These are phyloP conservation scores for Desmophyllum pertusum DNA, from an alignment of 92 coral and sea anemone genomes.

Conservation along the genomic window DNA sequence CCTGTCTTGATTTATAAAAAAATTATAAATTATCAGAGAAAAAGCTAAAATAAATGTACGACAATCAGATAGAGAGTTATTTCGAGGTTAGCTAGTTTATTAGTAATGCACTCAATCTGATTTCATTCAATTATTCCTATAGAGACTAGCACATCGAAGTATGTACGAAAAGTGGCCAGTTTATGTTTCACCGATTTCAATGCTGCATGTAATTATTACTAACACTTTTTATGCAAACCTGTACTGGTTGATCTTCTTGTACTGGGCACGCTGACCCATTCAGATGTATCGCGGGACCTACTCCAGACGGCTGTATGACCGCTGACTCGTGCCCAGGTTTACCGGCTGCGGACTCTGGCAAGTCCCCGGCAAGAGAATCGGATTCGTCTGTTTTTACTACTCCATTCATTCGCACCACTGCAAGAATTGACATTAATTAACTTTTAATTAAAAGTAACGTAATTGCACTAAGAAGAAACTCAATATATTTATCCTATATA, in stretches of 20 bases:
- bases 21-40: too few relatives aligned
- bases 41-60: too few relatives aligned
- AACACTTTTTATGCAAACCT: constrained; percentile 30
- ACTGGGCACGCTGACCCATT: constrained; percentile 84
- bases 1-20: too few relatives aligned
- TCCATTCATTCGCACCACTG: constrained; percentile 84
- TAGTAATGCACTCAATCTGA: too few relatives aligned
- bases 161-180: not conserved
- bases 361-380: constrained; percentile 66
- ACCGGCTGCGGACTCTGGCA: constrained; percentile 45
- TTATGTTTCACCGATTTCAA: not conserved
- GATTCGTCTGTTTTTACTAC: constrained; percentile 75
- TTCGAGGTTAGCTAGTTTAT: too few relatives aligned
- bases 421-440: not conserved
- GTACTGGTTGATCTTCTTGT: constrained; percentile 73
- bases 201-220: too few relatives aligned
- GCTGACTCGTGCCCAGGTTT: constrained; percentile 61
- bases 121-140: too few relatives aligned
- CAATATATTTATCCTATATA: too few relatives aligned
- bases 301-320: constrained; percentile 77
- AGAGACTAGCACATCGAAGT: not conserved
- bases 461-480: too few relatives aligned
- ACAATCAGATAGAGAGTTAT: too few relatives aligned
- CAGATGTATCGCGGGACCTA: constrained; percentile 87
- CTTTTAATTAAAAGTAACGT: not conserved